Conservation (phyloP, 1,140 invertebrate species). For the Odontomachus brunneus region DNA sequence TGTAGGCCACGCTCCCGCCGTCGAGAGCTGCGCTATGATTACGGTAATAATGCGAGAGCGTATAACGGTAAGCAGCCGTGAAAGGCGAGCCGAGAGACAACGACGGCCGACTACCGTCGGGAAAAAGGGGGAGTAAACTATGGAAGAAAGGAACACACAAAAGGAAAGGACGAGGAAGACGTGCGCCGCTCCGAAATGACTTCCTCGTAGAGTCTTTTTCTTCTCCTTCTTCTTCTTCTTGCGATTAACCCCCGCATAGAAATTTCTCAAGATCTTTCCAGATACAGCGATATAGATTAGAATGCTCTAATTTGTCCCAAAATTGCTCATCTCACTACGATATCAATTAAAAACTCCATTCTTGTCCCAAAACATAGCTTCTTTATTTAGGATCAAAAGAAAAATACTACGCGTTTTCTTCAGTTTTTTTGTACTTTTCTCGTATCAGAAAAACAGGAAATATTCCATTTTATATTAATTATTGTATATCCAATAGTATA, state of each 20-base stretch:
- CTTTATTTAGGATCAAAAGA: too few relatives aligned
- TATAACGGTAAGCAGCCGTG: constrained; percentile 68
- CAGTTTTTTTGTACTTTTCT: too few relatives aligned
- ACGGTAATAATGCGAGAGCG: constrained; percentile 70
- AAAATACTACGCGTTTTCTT: too few relatives aligned
- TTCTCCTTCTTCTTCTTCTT: background rate
- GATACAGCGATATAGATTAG: too few relatives aligned
- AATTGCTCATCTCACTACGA: too few relatives aligned
- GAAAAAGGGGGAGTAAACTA: constrained; percentile 18
- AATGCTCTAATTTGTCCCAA: too few relatives aligned
- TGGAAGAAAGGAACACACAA: background rate
- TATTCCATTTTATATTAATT: too few relatives aligned
- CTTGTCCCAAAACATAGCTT: too few relatives aligned
- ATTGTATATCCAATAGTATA: too few relatives aligned
- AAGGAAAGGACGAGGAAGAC: background rate
- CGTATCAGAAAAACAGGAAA: too few relatives aligned
- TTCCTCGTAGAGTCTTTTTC: constrained; percentile 48
- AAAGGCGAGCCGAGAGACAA: constrained; percentile 60
- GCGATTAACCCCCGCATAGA: background rate
- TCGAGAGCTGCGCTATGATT: constrained; percentile 63
- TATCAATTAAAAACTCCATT: too few relatives aligned
- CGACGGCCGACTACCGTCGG: constrained; percentile 14
- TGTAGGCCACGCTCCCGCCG: constrained; percentile 53
- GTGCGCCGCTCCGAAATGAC: constrained; percentile 22
- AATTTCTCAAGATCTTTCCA: too few relatives aligned